Evolutionary conservation across 92 coral and sea anemone genomes (phyloP).

Genomic region (Palythoa heliodiscus): DNA sequence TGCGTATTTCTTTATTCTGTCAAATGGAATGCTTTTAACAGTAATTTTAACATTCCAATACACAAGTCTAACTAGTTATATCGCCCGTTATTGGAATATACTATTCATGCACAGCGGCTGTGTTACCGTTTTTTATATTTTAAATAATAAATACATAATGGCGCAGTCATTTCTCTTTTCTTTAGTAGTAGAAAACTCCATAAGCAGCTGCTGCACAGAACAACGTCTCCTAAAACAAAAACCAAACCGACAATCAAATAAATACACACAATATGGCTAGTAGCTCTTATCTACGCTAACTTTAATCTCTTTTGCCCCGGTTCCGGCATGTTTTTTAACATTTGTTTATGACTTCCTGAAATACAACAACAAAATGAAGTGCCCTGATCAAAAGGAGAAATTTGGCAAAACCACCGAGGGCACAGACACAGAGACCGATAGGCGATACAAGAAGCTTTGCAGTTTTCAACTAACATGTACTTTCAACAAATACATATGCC

Average conservation of each 20-base stretch:
- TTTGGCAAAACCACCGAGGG: not conserved
- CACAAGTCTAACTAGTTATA: too few species aligned
- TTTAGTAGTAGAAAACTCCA: constrained; percentile 88
- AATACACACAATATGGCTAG: not conserved
- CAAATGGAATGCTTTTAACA: too few species aligned
- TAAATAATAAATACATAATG: not conserved
- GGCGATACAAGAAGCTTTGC: not conserved
- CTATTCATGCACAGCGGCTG: not conserved
- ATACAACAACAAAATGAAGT: not conserved
- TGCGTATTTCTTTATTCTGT: too few species aligned
- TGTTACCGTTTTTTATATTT: not conserved
- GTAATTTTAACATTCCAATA: too few species aligned
- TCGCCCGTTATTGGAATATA: too few species aligned
- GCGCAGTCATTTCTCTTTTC: not conserved
- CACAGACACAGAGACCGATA: not conserved
- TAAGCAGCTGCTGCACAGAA: constrained; percentile 94
- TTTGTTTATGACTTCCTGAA: not conserved
- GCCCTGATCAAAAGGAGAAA: not conserved
- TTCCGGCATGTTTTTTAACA: not conserved
- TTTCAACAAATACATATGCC: not conserved
- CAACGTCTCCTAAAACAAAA: constrained; percentile 74
- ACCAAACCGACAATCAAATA: not conserved
- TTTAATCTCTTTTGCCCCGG: not conserved
- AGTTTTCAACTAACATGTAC: not conserved
- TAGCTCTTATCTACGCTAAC: not conserved